Evolutionary conservation across 2,797 vertebrate species (phyloP).

Genomic region (Epinephelus coioides): DNA sequence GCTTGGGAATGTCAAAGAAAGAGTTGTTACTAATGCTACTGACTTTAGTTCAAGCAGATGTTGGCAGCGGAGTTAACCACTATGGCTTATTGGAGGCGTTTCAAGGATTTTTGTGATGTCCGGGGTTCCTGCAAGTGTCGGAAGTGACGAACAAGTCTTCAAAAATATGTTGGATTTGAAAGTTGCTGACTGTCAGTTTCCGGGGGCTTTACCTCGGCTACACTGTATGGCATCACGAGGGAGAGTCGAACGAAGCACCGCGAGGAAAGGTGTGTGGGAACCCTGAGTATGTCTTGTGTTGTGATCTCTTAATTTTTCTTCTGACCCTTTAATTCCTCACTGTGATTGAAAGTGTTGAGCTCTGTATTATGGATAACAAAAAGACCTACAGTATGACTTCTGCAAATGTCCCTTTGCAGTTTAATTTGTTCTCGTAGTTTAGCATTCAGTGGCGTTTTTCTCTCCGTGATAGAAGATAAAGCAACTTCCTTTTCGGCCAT

Average conservation of each 20-base stretch:
- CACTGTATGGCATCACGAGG: background rate
- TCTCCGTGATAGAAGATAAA: slow-evolving; percentile 18
- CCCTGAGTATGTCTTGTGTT: slow-evolving; percentile 23
- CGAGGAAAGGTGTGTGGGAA: slow-evolving; percentile 13
- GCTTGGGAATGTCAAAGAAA: slow-evolving; percentile 33
- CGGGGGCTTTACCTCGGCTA: background rate
- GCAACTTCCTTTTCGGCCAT: background rate
- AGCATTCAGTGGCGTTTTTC: slow-evolving; percentile 11
- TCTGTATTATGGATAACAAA: slow-evolving; percentile 40
- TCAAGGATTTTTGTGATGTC: slow-evolving; percentile 23
- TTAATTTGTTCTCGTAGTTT: slow-evolving; percentile 11
- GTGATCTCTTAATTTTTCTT: slow-evolving; percentile 34
- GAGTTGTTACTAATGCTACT: slow-evolving; percentile 64
- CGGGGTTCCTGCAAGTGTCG: slow-evolving; percentile 19
- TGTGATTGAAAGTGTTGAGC: slow-evolving; percentile 55
- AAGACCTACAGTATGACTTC: slow-evolving; percentile 29
- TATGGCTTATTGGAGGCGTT: slow-evolving; percentile 17
- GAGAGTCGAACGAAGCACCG: background rate
- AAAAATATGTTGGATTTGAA: slow-evolving; percentile 1
- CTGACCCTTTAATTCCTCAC: slow-evolving; percentile 57
- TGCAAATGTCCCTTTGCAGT: slow-evolving; percentile 33
- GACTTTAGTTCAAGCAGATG: slow-evolving; percentile 42
- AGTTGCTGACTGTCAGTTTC: slow-evolving; percentile 1
- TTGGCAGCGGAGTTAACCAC: slow-evolving; percentile 36
- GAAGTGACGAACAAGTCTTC: slow-evolving; percentile 42